These are phyloP conservation scores for Seira ritae DNA, from an alignment of 2,888 invertebrate species.

Conservation along the genomic window DNA sequence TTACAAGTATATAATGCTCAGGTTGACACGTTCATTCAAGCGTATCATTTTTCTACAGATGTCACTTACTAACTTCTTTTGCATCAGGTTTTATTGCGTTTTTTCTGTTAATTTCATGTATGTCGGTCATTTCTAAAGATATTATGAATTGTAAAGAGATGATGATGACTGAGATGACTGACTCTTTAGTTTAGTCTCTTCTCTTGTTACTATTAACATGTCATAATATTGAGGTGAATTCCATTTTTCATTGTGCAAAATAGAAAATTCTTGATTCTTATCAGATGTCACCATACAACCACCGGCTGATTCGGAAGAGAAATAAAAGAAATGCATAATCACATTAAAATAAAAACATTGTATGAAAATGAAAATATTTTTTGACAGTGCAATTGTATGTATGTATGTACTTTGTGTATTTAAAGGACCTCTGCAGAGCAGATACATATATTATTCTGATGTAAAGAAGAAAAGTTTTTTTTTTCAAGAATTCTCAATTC, in stretches of 20 bases:
- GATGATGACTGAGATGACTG: not conserved
- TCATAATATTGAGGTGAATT: slow-evolving; percentile 16
- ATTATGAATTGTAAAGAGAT: not conserved
- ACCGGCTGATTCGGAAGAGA: not conserved
- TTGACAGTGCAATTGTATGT: too few relatives aligned
- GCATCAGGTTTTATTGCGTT: not conserved
- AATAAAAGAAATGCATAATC: not conserved
- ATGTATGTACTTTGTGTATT: too few relatives aligned
- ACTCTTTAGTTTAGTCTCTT: not conserved
- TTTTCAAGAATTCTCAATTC: not conserved
- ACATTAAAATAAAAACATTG: too few relatives aligned
- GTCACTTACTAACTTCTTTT: not conserved
- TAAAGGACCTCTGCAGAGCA: too few relatives aligned
- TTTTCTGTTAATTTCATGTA: slow-evolving; percentile 2
- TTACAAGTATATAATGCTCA: too few relatives aligned
- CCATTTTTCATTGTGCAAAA: slow-evolving; percentile 24
- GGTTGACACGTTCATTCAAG: too few relatives aligned
- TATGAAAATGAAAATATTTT: too few relatives aligned
- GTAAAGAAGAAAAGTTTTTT: too few relatives aligned
- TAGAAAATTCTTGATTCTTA: slow-evolving; percentile 48
- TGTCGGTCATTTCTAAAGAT: slow-evolving; percentile 4
- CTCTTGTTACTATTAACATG: not conserved
- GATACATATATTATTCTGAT: too few relatives aligned
- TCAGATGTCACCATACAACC: slow-evolving; percentile 43
- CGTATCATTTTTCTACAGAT: not conserved